phyloP scores from a whole-genome alignment of 1,140 invertebrate genomes.

The Propsilocerus akamusi region DNA sequence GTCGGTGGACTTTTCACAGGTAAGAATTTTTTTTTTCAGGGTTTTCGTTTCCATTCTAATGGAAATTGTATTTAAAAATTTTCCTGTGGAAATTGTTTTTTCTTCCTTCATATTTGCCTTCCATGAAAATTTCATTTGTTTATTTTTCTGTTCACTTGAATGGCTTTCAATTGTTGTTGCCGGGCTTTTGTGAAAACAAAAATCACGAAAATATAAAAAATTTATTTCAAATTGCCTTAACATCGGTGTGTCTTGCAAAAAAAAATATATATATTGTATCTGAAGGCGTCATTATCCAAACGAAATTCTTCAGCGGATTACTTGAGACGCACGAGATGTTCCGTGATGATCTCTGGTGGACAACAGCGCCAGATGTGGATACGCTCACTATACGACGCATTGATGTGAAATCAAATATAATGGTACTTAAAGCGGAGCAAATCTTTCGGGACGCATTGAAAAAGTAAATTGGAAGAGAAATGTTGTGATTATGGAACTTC shows the following conservation, averaged over 20 bases:
- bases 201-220: no score
- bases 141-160: not conserved
- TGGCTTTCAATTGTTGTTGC: slow-evolving; percentile 1
- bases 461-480: not conserved
- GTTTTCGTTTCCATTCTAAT: no score
- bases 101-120: not conserved
- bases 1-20: slow-evolving; percentile 65
- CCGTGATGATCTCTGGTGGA: not conserved
- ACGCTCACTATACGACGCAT: not conserved
- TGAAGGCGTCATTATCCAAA: slow-evolving; percentile 1
- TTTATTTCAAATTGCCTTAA: no score
- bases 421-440: not conserved
- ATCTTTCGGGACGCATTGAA: not conserved
- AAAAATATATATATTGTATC: slow-evolving; percentile 10
- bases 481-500: no score
- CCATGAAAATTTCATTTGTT: not conserved
- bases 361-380: not conserved
- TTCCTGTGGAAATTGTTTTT: slow-evolving; percentile 6
- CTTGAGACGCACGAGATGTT: not conserved
- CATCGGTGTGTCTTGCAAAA: slow-evolving; percentile 10
- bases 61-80: no score
- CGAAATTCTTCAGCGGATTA: not conserved
- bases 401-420: not conserved
- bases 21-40: no score
- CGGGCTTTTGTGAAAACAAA: slow-evolving; percentile 5